phyloP scores from a whole-genome alignment of 1,140 invertebrate genomes.

The Musca vetustissima region DNA sequence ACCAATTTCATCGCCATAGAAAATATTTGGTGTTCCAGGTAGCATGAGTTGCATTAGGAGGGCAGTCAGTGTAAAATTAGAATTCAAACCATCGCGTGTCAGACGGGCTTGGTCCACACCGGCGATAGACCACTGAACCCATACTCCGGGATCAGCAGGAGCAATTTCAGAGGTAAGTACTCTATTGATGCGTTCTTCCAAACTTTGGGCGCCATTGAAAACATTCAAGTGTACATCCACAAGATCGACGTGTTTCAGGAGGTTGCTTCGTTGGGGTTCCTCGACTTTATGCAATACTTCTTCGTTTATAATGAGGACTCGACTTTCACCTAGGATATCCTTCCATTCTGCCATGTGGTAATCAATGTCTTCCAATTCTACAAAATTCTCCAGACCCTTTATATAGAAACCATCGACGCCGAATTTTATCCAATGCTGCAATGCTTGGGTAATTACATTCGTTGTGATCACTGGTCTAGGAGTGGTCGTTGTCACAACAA shows the following conservation, averaged over 20 bases:
- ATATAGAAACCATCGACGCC: slow-evolving; percentile 81
- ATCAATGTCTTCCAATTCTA: slow-evolving; percentile 56
- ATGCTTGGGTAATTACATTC: slow-evolving; percentile 58
- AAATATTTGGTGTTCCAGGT: slow-evolving; percentile 77
- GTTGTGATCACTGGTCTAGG: slow-evolving; percentile 29
- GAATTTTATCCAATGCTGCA: slow-evolving; percentile 66
- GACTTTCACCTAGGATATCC: slow-evolving; percentile 61
- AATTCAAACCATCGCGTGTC: slow-evolving; percentile 56
- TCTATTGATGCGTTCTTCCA: slow-evolving; percentile 62
- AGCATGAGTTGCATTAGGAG: slow-evolving; percentile 71
- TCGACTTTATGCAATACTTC: slow-evolving; percentile 59
- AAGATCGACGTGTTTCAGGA: slow-evolving; percentile 69
- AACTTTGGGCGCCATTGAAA: slow-evolving; percentile 59
- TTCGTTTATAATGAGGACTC: slow-evolving; percentile 69
- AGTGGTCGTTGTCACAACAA: not conserved
- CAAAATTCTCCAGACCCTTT: slow-evolving; percentile 65
- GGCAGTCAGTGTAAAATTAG: slow-evolving; percentile 66
- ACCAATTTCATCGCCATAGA: slow-evolving; percentile 80
- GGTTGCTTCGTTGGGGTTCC: slow-evolving; percentile 52
- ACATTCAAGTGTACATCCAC: slow-evolving; percentile 69
- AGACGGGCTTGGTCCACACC: slow-evolving; percentile 60
- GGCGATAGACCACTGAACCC: slow-evolving; percentile 78
- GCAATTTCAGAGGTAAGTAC: slow-evolving; percentile 60
- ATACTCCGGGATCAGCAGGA: slow-evolving; percentile 56
- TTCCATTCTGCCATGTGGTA: slow-evolving; percentile 68